phyloP scores from a whole-genome alignment of 2,113 vertebrate species.

The Craseonycteris thonglongyai region DNA sequence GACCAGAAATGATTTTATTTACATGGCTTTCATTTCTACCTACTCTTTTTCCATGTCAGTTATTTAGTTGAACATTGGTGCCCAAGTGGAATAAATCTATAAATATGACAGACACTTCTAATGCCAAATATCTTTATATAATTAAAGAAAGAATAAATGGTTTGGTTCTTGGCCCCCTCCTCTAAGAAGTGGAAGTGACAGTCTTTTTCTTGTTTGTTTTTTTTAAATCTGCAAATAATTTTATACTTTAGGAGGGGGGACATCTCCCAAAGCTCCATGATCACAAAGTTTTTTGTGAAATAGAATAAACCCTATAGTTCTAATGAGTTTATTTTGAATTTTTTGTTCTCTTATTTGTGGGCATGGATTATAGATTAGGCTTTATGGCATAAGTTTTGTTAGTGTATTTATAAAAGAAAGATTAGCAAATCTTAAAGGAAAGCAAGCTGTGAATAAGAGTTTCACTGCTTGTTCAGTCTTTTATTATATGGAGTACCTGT shows the following conservation, averaged over 20 bases:
- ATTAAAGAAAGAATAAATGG: not conserved
- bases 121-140: conserved; percentile 13
- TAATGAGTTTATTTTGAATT: conserved; percentile 23
- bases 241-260: not conserved
- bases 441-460: not conserved
- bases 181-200: not conserved
- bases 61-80: not conserved
- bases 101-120: not conserved
- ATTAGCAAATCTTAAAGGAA: conserved; percentile 5
- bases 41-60: not conserved
- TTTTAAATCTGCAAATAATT: not conserved
- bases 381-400: not conserved
- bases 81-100: conserved; percentile 1
- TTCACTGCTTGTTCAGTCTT: not conserved
- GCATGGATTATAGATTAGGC: not conserved
- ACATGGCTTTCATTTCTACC: not conserved
- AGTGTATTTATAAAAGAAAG: conserved; percentile 14
- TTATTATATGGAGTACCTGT: not conserved
- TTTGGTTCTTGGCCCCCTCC: not conserved
- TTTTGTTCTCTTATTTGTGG: not conserved
- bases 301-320: not conserved
- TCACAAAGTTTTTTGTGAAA: not conserved
- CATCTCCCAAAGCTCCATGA: not conserved
- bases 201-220: not conserved
- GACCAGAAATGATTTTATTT: conserved; percentile 4